phyloP scores from a whole-genome alignment of 1,140 invertebrate species.

The Drosophila ohnishii region DNA sequence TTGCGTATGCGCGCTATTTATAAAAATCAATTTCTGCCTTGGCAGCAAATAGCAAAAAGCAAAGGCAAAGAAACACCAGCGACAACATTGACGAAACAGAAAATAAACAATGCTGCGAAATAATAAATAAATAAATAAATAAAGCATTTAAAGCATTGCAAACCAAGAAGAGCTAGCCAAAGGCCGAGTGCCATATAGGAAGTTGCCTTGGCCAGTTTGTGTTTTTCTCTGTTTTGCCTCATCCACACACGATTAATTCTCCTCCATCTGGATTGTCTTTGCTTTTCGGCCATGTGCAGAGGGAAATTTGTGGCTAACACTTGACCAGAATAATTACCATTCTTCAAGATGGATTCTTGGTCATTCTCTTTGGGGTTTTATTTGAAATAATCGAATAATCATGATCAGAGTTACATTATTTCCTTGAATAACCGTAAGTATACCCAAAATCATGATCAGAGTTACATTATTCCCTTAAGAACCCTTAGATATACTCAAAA shows the following conservation, averaged over 20 bases:
- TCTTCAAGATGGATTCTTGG: background rate
- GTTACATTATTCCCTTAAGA: background rate
- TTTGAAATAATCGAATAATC: background rate
- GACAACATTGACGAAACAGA: constrained; percentile 23
- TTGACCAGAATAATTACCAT: background rate
- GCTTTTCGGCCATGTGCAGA: constrained; percentile 5
- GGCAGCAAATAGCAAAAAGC: constrained; percentile 46
- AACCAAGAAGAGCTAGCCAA: constrained; percentile 1
- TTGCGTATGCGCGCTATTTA: constrained; percentile 80
- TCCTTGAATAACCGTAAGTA: background rate
- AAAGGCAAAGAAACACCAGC: constrained; percentile 15
- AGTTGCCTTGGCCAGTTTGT: constrained; percentile 23
- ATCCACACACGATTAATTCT: constrained; percentile 13
- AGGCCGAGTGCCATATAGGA: constrained; percentile 5
- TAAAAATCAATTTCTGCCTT: constrained; percentile 81
- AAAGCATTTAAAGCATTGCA: constrained; percentile 48
- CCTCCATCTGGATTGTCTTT: constrained; percentile 17
- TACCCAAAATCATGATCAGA: background rate
- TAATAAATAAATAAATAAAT: constrained; percentile 75
- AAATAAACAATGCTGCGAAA: constrained; percentile 29
- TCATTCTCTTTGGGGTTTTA: background rate
- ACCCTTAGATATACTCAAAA: no score
- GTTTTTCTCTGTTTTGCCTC: background rate
- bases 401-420: background rate
- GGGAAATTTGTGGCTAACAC: background rate